Percentiles rank a stretch among this genome's conserved stretches.
phyloP scores from a whole-genome alignment of 2,888 invertebrate genomes.

The Tanytarsus gracilentus region DNA sequence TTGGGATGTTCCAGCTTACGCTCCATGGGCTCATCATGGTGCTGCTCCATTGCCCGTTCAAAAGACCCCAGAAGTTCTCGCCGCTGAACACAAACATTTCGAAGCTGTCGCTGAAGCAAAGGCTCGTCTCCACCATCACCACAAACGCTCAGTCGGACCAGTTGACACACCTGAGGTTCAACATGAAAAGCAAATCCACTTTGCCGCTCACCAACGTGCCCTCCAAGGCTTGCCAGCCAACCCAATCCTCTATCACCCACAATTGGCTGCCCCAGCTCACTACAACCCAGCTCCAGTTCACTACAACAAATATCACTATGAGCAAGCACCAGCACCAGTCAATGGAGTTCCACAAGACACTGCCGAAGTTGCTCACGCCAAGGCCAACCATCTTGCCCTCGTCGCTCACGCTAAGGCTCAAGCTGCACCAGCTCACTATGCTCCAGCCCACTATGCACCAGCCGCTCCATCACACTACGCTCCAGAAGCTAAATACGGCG shows the following conservation, averaged over 20 bases:
- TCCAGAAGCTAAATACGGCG: slow-evolving; percentile 1
- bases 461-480: slow-evolving; percentile 32
- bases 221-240: slow-evolving; percentile 5
- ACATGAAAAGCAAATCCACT: slow-evolving; percentile 41
- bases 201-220: slow-evolving; percentile 36
- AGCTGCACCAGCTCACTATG: slow-evolving; percentile 32
- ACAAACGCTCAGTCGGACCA: slow-evolving; percentile 44
- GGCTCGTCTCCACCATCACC: slow-evolving; percentile 40
- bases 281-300: not conserved
- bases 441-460: slow-evolving; percentile 34
- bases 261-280: not conserved
- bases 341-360: slow-evolving; percentile 47
- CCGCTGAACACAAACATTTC: slow-evolving; percentile 47
- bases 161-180: slow-evolving; percentile 47
- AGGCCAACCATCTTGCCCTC: slow-evolving; percentile 36
- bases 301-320: slow-evolving; percentile 2
- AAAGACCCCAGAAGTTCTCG: slow-evolving; percentile 38
- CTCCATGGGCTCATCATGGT: slow-evolving; percentile 38
- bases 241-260: slow-evolving; percentile 12
- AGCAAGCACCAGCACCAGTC: slow-evolving; percentile 34
- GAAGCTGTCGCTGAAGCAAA: slow-evolving; percentile 46
- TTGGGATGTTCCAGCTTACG: slow-evolving; percentile 32
- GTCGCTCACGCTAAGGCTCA: slow-evolving; percentile 37
- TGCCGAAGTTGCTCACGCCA: slow-evolving; percentile 45
- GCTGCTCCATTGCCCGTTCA: slow-evolving; percentile 21